phyloP scores from a whole-genome alignment of 2,888 invertebrate genomes.

The Philopedon plagiatum region DNA sequence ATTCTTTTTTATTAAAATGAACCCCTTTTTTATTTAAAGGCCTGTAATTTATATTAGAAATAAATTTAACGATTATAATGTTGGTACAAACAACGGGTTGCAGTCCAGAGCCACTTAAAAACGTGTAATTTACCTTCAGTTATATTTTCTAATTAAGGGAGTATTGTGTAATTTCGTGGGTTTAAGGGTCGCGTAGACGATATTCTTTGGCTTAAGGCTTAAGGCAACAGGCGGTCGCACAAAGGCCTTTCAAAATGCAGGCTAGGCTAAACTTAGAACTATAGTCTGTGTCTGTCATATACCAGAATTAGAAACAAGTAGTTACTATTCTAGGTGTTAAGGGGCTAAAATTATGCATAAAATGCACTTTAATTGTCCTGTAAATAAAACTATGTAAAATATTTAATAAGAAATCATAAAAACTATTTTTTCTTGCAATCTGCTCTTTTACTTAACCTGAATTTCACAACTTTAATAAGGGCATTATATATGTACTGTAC shows the following conservation, averaged over 20 bases:
- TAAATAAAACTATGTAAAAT: too few relatives aligned
- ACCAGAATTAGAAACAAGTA: neutral
- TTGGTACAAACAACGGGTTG: conserved; percentile 32
- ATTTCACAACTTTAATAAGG: too few relatives aligned
- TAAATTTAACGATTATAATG: conserved; percentile 25
- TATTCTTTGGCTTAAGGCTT: conserved; percentile 27
- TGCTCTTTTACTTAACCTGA: too few relatives aligned
- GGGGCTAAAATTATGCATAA: too few relatives aligned
- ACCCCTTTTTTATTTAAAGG: neutral
- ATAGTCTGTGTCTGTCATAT: neutral
- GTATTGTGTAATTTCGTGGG: conserved; percentile 29
- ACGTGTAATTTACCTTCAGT: conserved; percentile 31
- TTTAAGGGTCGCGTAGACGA: conserved; percentile 24
- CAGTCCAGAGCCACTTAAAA: conserved; percentile 28
- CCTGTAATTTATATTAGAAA: neutral
- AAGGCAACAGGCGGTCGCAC: conserved; percentile 1
- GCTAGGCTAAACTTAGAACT: too few relatives aligned
- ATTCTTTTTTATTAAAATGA: too few relatives aligned
- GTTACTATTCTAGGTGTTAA: too few relatives aligned
- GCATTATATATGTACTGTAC: too few relatives aligned
- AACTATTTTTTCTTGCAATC: too few relatives aligned
- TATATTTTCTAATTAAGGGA: conserved; percentile 36
- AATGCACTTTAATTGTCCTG: too few relatives aligned
- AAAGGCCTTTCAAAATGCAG: conserved; percentile 1
- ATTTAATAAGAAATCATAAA: too few relatives aligned